A percentile compares a stretch with the other conserved stretches of the same genome.
Evolutionary conservation across 1,140 invertebrate species (phyloP).

Genomic region (Ceratina japonica): DNA sequence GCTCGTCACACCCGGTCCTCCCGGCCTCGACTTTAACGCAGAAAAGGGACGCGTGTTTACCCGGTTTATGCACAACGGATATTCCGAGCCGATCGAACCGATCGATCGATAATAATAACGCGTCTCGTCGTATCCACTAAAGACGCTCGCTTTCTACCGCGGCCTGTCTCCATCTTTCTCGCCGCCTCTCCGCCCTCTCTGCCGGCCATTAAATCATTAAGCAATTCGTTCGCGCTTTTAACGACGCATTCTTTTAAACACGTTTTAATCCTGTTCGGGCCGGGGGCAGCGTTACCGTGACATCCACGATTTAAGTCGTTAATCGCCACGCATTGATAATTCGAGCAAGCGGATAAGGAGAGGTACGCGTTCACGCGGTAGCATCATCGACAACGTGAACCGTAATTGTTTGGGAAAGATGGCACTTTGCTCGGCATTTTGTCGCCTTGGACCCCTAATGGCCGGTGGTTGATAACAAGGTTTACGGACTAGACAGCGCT

Average conservation of each 20-base stretch:
- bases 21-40: neutral
- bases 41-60: too few species aligned
- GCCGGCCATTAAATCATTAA: slow-evolving; percentile 47
- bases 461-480: slow-evolving; percentile 79
- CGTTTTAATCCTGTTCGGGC: slow-evolving; percentile 37
- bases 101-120: slow-evolving; percentile 7
- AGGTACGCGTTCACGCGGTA: slow-evolving; percentile 69
- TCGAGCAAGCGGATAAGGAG: slow-evolving; percentile 67
- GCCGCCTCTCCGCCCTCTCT: neutral
- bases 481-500: slow-evolving; percentile 75
- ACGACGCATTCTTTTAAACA: slow-evolving; percentile 61
- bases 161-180: neutral
- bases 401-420: slow-evolving; percentile 79
- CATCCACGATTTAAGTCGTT: slow-evolving; percentile 57
- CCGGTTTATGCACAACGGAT: neutral
- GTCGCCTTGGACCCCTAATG: slow-evolving; percentile 80
- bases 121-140: neutral
- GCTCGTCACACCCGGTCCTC: neutral
- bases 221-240: slow-evolving; percentile 58
- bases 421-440: slow-evolving; percentile 79
- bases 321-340: slow-evolving; percentile 57
- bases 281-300: slow-evolving; percentile 50
- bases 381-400: slow-evolving; percentile 74
- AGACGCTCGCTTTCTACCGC: neutral
- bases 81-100: neutral